Evolutionary conservation across 2,797 vertebrate species (phyloP).

Genomic region (Vipera latastei): DNA sequence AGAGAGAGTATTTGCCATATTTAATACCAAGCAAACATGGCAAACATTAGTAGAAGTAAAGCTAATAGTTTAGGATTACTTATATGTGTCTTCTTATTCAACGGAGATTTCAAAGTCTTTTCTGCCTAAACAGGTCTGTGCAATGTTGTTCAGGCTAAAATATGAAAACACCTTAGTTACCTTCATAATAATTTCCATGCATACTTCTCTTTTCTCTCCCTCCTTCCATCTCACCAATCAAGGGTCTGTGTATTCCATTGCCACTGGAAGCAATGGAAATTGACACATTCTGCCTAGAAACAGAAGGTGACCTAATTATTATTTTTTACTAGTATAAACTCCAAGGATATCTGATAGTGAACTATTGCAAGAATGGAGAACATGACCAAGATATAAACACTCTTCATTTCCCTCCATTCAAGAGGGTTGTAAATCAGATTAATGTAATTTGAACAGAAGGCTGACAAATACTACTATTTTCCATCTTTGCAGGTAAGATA

Average conservation of each 20-base stretch:
- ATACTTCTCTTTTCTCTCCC: not conserved
- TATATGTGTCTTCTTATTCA: not conserved
- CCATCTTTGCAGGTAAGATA: not conserved
- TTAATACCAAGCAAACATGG: not conserved
- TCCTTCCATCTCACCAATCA: accelerated
- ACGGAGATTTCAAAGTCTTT: not conserved
- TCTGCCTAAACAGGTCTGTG: not conserved
- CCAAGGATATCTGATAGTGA: not conserved
- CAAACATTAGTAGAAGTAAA: not conserved
- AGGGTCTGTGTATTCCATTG: accelerated
- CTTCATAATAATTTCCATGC: not conserved
- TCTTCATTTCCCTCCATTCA: not conserved
- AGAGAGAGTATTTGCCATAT: not conserved
- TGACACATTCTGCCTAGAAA: constrained; percentile 11
- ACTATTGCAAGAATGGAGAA: accelerated
- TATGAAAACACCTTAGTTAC: not conserved
- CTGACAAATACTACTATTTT: not conserved
- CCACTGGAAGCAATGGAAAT: not conserved
- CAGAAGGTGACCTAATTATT: constrained; percentile 25
- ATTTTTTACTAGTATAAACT: constrained; percentile 8
- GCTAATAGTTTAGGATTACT: not conserved
- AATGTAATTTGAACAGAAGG: not conserved
- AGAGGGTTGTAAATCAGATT: not conserved
- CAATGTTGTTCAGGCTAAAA: not conserved
- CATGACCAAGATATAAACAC: not conserved